Conservation (phyloP, 2,888 invertebrate species). For the Leucozona laternaria region DNA sequence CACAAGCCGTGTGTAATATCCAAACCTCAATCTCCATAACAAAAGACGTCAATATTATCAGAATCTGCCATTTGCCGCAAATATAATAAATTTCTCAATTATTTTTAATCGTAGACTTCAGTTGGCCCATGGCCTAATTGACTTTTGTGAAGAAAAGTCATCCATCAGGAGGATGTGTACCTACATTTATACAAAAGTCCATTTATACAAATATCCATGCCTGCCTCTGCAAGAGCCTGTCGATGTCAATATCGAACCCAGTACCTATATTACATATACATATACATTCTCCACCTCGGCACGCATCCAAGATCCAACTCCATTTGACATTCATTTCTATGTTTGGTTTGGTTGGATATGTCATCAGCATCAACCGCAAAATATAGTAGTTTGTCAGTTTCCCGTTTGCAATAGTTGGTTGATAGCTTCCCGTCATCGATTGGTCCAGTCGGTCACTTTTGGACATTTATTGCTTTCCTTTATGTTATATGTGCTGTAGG, state of each 20-base stretch:
- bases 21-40: neutral
- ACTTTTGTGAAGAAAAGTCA: conserved; percentile 20
- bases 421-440: conserved; percentile 56
- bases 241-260: neutral
- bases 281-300: neutral
- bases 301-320: conserved; percentile 17
- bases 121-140: conserved; percentile 4
- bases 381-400: conserved; percentile 43
- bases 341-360: neutral
- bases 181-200: neutral
- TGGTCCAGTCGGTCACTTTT: conserved; percentile 37
- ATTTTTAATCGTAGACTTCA: neutral
- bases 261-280: neutral
- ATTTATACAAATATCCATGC: conserved; percentile 8
- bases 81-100: conserved; percentile 15
- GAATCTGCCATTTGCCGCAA: neutral
- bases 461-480: conserved; percentile 49
- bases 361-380: conserved; percentile 24
- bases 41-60: neutral
- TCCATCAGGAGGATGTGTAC: conserved; percentile 4
- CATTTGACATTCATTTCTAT: conserved; percentile 14
- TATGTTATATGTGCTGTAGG: conserved; percentile 8
- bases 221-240: neutral
- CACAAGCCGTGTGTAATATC: neutral
- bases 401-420: conserved; percentile 31